Percentiles rank a stretch among this genome's conserved stretches.
Evolutionary conservation across 2,888 invertebrate species (phyloP).

Genomic region (Sphecodes monilicornis): DNA sequence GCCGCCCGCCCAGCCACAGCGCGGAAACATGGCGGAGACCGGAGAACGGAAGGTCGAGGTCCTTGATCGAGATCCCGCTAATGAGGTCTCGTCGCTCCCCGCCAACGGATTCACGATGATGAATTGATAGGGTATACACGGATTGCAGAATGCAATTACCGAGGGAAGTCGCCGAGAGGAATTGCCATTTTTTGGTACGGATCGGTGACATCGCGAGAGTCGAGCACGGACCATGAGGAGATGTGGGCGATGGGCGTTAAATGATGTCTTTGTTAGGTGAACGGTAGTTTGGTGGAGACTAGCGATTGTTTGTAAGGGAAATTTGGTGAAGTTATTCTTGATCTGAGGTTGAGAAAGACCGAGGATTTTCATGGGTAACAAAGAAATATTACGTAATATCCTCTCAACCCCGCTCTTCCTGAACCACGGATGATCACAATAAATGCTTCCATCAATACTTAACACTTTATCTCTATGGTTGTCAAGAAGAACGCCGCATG

Average conservation of each 20-base stretch:
- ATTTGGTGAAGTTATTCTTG: not conserved
- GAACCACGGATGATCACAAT: too few species aligned
- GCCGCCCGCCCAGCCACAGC: not conserved
- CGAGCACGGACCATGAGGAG: not conserved
- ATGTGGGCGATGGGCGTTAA: not conserved
- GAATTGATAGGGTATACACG: conserved; percentile 6
- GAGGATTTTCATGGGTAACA: not conserved
- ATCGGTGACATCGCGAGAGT: not conserved
- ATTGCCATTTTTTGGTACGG: not conserved
- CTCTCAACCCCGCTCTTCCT: too few species aligned
- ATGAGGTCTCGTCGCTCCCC: not conserved
- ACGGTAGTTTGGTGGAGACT: not conserved
- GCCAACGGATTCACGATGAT: not conserved
- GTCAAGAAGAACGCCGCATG: too few species aligned
- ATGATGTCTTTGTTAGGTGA: conserved; percentile 1
- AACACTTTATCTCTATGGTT: too few species aligned
- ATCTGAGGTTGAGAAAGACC: not conserved
- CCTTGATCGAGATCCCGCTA: conserved; percentile 12
- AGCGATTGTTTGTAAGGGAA: not conserved
- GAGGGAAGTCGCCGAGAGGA: conserved; percentile 5
- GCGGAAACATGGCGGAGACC: conserved; percentile 33
- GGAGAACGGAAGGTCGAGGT: conserved; percentile 38
- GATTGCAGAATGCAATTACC: not conserved
- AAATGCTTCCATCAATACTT: too few species aligned
- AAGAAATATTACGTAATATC: not conserved